These are phyloP conservation scores for Charanyca ferruginea DNA, from an alignment of 2,888 invertebrate genomes.

Conservation along the genomic window DNA sequence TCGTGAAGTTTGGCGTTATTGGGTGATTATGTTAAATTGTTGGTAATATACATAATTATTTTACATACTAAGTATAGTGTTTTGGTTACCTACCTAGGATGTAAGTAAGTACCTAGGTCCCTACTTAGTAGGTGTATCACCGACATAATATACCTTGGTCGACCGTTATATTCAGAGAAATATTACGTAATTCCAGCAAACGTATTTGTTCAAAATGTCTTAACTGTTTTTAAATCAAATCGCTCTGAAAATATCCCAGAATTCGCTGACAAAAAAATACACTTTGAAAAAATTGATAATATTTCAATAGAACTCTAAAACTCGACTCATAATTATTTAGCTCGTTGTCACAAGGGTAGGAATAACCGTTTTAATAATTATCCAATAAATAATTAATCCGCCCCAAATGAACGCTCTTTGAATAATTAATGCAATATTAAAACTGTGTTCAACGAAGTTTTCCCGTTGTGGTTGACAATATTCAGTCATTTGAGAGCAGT, in stretches of 20 bases:
- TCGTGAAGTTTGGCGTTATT: conserved; percentile 9
- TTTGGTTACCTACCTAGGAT: too few relatives aligned
- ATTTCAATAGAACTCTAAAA: background rate
- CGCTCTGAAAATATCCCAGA: background rate
- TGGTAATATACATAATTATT: too few relatives aligned
- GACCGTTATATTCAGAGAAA: background rate
- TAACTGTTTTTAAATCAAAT: background rate
- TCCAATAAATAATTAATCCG: conserved; percentile 44
- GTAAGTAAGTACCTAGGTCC: too few relatives aligned
- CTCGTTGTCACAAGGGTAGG: conserved; percentile 7
- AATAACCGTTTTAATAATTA: conserved; percentile 34
- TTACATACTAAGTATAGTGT: too few relatives aligned
- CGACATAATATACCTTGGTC: too few relatives aligned
- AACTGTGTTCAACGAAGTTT: conserved; percentile 40
- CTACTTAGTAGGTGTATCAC: too few relatives aligned
- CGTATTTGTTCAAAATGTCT: too few relatives aligned
- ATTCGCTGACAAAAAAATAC: background rate
- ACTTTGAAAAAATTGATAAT: background rate
- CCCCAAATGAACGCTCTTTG: conserved; percentile 37
- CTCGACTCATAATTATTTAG: conserved; percentile 6
- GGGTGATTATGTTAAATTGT: conserved; percentile 11
- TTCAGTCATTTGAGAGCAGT: conserved; percentile 26
- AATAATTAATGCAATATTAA: conserved; percentile 52
- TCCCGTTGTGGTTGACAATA: conserved; percentile 13
- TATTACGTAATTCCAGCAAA: background rate